Percentiles rank a stretch among this genome's conserved stretches.
phyloP scores from a whole-genome alignment of 2,888 invertebrate genomes.

The Ashinkailepas kermadecensis region DNA sequence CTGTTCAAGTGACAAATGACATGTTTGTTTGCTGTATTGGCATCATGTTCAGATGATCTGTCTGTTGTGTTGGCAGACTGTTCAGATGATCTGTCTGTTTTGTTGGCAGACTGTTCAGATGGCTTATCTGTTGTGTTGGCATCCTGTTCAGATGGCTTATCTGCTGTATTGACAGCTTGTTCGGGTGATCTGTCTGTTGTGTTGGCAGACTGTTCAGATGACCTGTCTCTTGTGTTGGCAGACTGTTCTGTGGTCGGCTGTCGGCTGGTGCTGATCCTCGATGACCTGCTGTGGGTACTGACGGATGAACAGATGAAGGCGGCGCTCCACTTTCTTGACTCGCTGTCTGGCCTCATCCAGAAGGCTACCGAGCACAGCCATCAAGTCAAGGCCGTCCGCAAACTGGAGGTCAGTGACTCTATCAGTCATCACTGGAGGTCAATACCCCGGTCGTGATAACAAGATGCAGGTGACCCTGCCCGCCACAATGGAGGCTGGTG shows the following conservation, averaged over 20 bases:
- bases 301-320: conserved; percentile 94
- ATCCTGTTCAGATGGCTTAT: background rate
- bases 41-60: no score
- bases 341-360: conserved; percentile 71
- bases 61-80: no score
- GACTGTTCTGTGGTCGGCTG: conserved; percentile 92
- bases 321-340: conserved; percentile 79
- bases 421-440: no score
- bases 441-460: no score
- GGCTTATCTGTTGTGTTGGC: background rate
- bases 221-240: conserved; percentile 42
- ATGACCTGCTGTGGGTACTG: conserved; percentile 93
- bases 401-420: conserved; percentile 56
- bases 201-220: conserved; percentile 22
- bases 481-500: background rate
- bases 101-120: no score
- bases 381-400: conserved; percentile 73
- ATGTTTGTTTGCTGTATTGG: no score
- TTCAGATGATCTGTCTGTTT: no score
- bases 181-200: no score
- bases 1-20: no score
- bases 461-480: no score
- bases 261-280: conserved; percentile 80
- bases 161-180: no score
- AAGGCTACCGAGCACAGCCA: conserved; percentile 69